Base-by-base conservation (phyloP, 1,140 invertebrate species). In the Euura lappo region DNA sequence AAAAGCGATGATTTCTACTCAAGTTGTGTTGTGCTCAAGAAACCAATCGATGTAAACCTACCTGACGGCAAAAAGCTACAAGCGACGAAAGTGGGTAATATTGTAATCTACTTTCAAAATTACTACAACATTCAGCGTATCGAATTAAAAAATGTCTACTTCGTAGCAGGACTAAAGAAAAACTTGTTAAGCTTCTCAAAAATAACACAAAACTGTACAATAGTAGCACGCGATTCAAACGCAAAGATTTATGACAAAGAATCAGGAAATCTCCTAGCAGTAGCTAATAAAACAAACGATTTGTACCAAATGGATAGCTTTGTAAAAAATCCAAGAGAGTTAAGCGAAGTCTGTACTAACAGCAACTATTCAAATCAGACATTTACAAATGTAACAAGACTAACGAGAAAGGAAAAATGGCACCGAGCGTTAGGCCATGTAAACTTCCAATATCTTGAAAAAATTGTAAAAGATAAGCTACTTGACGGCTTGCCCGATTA, bases 391-490 rank as follows among this genome's bases (percentile, higher is more conserved):
- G 73, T 70, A 69, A 69, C 44, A 71, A 74, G n/a, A 60, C 68
- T 77, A 45, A 75, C 72, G 0, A 44, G 6, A 60, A 76, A 78
- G 72, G 77, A 79, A 64, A 78, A 77, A 65, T 78, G 75, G 75
- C 74, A 79, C 71, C 69, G 74, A 6, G 60, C 69, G 8, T 60
- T 79, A 65, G 77, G 76, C 0, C 75, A 78, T 72, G 66, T 77
- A 67, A 77, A 78, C 69, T 79, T 79, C 71, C 69, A 72, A 43
- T 79, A 79, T 74, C 71, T 79, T 60, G 74, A 76, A 44, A 77
- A 6, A 66, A 42, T 79, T 10, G 74, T 73, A 66, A 73, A 68
- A 74, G 11, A 79, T 28, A 13, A 77, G 64, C 72, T 75, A 60
- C 73, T 60, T 4, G 70, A 42, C 2, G 74, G 69, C 3, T 46